phyloP scores from a whole-genome alignment of 2,113 vertebrate genomes.

The Artemisiospiza belli region DNA sequence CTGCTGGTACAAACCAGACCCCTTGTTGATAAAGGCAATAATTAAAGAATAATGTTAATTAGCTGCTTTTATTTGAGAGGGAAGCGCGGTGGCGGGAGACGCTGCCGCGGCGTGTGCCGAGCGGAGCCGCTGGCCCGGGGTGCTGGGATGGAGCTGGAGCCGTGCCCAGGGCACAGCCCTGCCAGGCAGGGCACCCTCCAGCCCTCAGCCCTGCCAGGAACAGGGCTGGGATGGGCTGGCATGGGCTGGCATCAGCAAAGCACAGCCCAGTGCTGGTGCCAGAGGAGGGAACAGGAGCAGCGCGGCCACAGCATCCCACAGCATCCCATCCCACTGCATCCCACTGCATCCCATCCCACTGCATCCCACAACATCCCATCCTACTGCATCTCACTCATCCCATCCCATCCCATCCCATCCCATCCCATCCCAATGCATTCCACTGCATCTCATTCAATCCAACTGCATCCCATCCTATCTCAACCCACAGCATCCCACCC shows the following conservation, averaged over 20 bases:
- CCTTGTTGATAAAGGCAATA: slow-evolving; percentile 86
- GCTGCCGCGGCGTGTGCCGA: background rate
- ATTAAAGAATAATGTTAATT: slow-evolving; percentile 91
- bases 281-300: accelerated
- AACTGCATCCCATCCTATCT: no score
- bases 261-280: accelerated
- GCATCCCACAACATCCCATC: no score
- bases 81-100: slow-evolving; percentile 64
- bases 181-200: accelerated
- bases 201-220: background rate
- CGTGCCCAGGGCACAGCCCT: background rate
- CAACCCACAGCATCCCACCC: no score
- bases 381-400: no score
- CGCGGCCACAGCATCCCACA: accelerated
- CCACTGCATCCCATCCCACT: no score
- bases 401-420: no score
- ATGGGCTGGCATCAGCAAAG: background rate
- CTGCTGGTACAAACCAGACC: slow-evolving; percentile 84
- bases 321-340: no score
- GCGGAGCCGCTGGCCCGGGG: background rate
- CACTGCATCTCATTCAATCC: no score
- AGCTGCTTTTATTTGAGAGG: slow-evolving; percentile 80
- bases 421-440: no score
- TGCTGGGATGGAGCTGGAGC: background rate
- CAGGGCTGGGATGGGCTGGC: background rate